These are phyloP conservation scores for Intellagama lesueurii DNA, from an alignment of 2,797 vertebrate species.

Conservation along the genomic window DNA sequence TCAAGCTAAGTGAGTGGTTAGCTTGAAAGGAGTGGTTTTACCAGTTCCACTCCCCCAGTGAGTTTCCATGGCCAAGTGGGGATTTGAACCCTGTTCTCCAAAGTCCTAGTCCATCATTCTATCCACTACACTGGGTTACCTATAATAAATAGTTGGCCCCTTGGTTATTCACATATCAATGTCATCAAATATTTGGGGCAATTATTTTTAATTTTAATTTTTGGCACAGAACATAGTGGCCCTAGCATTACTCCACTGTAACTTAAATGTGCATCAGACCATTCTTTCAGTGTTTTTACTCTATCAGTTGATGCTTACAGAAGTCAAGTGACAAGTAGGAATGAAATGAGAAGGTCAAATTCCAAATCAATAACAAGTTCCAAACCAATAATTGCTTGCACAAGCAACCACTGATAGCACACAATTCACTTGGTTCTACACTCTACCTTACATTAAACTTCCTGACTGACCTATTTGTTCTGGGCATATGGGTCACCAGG, in stretches of 20 bases:
- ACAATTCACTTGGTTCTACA: not conserved
- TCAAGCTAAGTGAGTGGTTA: too few relatives aligned
- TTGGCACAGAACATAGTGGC: not conserved
- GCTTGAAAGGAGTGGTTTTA: too few relatives aligned
- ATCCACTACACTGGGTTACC: too few relatives aligned
- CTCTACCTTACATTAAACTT: constrained; percentile 20
- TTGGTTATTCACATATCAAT: too few relatives aligned
- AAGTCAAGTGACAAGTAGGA: not conserved
- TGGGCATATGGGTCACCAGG: constrained; percentile 29
- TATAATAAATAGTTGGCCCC: too few relatives aligned
- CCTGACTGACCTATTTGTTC: constrained; percentile 38
- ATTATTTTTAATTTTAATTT: too few relatives aligned
- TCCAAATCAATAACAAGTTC: not conserved
- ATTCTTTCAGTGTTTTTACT: not conserved
- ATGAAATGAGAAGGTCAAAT: not conserved
- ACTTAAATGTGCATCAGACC: constrained; percentile 3
- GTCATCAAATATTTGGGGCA: too few relatives aligned
- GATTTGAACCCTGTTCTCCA: too few relatives aligned
- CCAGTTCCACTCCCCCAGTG: too few relatives aligned
- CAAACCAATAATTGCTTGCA: not conserved
- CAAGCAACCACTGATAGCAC: not conserved
- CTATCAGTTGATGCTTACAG: constrained; percentile 11
- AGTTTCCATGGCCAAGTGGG: too few relatives aligned
- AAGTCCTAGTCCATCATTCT: too few relatives aligned
- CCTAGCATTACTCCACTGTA: not conserved